A percentile compares a stretch with the other conserved stretches of the same genome.
Conservation (phyloP, 2,113 vertebrate genomes). For the Agapornis roseicollis region DNA sequence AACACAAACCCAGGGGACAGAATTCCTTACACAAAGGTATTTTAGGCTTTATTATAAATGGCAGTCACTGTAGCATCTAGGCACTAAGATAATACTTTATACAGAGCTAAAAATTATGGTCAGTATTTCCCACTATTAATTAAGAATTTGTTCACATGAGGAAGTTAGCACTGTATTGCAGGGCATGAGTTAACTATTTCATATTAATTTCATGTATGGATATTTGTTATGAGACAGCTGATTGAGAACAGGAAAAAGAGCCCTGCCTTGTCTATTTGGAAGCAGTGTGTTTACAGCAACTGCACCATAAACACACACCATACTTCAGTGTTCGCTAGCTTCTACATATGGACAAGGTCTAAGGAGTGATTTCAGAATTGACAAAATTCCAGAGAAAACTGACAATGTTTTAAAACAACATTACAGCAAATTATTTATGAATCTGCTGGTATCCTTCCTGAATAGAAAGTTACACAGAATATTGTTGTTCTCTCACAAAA, state of each 20-base stretch:
- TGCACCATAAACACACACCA: background rate
- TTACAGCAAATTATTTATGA: constrained; percentile 36
- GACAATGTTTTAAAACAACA: constrained; percentile 63
- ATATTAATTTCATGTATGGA: background rate
- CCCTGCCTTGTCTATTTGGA: background rate
- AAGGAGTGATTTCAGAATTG: background rate
- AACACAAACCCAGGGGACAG: background rate
- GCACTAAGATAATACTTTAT: constrained; percentile 46
- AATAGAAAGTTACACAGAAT: constrained; percentile 53
- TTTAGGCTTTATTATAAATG: constrained; percentile 18
- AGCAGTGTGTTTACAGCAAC: background rate
- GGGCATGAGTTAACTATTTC: background rate
- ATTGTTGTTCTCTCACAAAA: constrained; percentile 26
- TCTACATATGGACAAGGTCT: background rate
- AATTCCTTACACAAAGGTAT: background rate
- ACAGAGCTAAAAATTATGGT: constrained; percentile 1
- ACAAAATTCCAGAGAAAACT: constrained; percentile 15
- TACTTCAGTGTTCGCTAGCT: background rate
- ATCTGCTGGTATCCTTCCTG: constrained; percentile 48
- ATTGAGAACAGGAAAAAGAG: background rate
- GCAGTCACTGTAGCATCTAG: constrained; percentile 63
- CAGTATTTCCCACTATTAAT: background rate
- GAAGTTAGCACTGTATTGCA: background rate
- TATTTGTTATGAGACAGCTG: background rate
- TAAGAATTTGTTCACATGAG: background rate